phyloP scores from a whole-genome alignment of 2,113 vertebrate species.

The Xiphias gladius region DNA sequence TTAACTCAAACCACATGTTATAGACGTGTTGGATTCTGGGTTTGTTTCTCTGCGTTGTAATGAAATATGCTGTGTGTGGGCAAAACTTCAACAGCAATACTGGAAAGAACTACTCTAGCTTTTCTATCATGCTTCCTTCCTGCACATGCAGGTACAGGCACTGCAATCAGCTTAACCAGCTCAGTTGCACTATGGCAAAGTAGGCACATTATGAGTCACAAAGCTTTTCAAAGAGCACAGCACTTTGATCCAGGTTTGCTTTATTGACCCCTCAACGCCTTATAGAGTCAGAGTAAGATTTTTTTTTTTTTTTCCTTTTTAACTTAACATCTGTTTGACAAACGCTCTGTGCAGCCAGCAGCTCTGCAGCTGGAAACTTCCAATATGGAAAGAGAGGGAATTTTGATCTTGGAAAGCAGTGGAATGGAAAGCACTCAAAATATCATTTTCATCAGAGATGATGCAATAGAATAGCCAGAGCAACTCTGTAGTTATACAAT shows the following conservation, averaged over 20 bases:
- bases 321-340: conserved; percentile 73
- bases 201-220: conserved; percentile 30
- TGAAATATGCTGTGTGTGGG: conserved; percentile 38
- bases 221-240: conserved; percentile 26
- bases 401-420: conserved; percentile 60
- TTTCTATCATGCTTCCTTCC: background rate
- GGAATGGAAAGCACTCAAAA: conserved; percentile 73
- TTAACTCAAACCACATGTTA: conserved; percentile 74
- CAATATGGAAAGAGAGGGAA: conserved; percentile 62
- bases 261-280: conserved; percentile 52
- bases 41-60: conserved; percentile 20
- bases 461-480: conserved; percentile 47
- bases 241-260: conserved; percentile 60
- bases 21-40: conserved; percentile 18
- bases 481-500: conserved; percentile 27
- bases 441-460: conserved; percentile 60
- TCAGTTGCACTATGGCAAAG: conserved; percentile 5
- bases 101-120: background rate
- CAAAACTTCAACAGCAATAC: background rate
- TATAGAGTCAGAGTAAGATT: conserved; percentile 28
- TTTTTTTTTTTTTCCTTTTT: conserved; percentile 28
- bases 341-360: conserved; percentile 47
- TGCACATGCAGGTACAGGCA: conserved; percentile 33
- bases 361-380: conserved; percentile 72
- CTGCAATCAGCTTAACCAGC: conserved; percentile 9